Base-by-base conservation (phyloP, 2,888 invertebrate genomes). In the Drosophila antonietae region DNA sequence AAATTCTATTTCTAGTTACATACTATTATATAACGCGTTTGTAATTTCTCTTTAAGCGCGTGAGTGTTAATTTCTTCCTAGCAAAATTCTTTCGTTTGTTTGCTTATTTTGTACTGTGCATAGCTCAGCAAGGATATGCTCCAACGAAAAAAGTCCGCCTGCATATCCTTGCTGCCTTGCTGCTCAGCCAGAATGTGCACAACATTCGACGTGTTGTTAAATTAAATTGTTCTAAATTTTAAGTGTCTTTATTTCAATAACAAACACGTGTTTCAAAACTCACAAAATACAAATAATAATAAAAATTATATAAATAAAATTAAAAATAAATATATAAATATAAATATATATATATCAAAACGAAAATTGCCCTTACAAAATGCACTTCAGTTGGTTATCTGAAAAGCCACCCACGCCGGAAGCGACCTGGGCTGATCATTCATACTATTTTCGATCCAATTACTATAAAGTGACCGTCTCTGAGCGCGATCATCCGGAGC, bases 391-490 rank as follows among this genome's bases (percentile, higher is more conserved):
- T 91, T 93, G 93, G 92, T 78, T 90, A 75, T 66, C 84, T 66
- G 90, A 91, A 72, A 90, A 89, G 81, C 65, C 89, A 90, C 88
- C 91, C 71, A 92, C 93, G 86, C 92, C 93, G 75, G 93, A 93
- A 91, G 94, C 93, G 64, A 94, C 93, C 83, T 95, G 94, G 94
- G 92, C 92, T 69, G 93, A 93, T 73, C 90, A 90, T 76, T 91
- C 92, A 75, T 90, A 90, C 79, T 92, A 91, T 64, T 93, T 92
- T 88, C 92, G 91, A 70, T 92, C 92, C 64, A 88, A 92, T 60
- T 91, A 90, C 67, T 92, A 92, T 74, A 88, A 90, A 75, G 89
- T 94, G 61, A 93, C 93, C 57, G 91, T 93, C 58, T 93, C 93
- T 44, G 93, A 94, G 88, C 92, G 91, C 78, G 93, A 94, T 91